Evolutionary conservation across 1,140 invertebrate genomes (phyloP).

Genomic region (Cotesia chilonis): DNA sequence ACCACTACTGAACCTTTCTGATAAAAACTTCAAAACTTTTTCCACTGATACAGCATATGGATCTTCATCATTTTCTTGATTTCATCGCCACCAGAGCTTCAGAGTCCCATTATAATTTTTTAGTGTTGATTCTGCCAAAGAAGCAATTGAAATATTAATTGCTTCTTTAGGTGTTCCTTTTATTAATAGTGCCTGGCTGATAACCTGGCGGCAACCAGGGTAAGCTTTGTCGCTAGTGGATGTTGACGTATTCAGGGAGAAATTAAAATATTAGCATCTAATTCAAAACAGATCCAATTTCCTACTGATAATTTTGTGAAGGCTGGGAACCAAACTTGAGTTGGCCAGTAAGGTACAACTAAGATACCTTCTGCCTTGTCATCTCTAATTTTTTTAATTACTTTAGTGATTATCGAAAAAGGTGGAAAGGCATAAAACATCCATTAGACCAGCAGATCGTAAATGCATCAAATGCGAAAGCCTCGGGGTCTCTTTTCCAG

Average conservation of each 20-base stretch:
- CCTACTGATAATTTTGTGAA: too few relatives aligned
- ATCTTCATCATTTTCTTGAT: slow-evolving; percentile 13
- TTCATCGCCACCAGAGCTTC: not conserved
- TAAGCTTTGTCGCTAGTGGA: slow-evolving; percentile 19
- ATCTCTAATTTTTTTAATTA: too few relatives aligned
- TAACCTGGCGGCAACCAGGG: slow-evolving; percentile 34
- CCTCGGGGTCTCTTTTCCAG: too few relatives aligned
- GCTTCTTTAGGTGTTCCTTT: slow-evolving; percentile 22
- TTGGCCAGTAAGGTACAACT: too few relatives aligned
- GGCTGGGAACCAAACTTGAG: too few relatives aligned
- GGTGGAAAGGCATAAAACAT: too few relatives aligned
- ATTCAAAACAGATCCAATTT: too few relatives aligned
- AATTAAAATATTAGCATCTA: too few relatives aligned
- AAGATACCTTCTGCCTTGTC: too few relatives aligned
- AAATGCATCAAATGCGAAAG: too few relatives aligned
- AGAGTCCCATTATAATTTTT: slow-evolving; percentile 32
- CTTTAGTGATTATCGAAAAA: too few relatives aligned
- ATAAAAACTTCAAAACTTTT: not conserved
- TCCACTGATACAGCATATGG: slow-evolving; percentile 28
- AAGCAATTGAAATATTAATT: slow-evolving; percentile 28
- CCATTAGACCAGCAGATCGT: too few relatives aligned
- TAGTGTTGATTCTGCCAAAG: slow-evolving; percentile 22
- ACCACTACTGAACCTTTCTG: slow-evolving; percentile 19
- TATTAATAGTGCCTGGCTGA: slow-evolving; percentile 32
- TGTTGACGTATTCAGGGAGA: not conserved